These are phyloP conservation scores for Pterobdella sp. DNA, from an alignment of 2,888 invertebrate genomes.

Conservation along the genomic window DNA sequence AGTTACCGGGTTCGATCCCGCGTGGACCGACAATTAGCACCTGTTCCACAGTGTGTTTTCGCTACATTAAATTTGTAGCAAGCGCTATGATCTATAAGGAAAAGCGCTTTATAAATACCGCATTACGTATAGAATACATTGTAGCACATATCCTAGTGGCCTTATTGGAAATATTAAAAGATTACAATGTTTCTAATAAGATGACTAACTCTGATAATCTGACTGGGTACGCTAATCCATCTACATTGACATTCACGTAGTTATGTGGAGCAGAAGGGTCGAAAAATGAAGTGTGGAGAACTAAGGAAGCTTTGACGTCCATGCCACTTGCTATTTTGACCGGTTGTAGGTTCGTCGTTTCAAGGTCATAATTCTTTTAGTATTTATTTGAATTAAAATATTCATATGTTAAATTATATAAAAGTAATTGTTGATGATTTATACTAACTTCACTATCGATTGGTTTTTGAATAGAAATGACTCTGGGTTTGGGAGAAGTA, in stretches of 20 bases:
- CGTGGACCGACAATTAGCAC: no score
- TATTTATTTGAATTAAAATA: no score
- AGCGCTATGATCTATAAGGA: no score
- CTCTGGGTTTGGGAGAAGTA: not conserved
- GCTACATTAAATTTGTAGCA: no score
- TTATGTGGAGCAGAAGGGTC: not conserved
- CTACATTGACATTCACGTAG: not conserved
- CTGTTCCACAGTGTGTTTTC: no score
- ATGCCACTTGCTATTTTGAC: slow-evolving; percentile 9
- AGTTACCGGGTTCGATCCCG: no score
- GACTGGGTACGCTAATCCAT: not conserved
- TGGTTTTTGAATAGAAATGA: slow-evolving; percentile 2
- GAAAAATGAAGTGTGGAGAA: not conserved
- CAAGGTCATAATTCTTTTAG: not conserved
- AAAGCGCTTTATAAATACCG: no score
- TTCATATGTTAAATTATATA: no score
- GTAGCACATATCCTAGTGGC: no score
- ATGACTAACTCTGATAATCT: not conserved
- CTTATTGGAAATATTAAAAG: no score
- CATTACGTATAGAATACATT: no score
- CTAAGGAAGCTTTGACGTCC: not conserved
- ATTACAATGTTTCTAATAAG: no score
- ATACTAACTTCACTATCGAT: not conserved
- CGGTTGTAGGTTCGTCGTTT: not conserved
- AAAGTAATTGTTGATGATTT: not conserved